Evolutionary conservation across 2,113 vertebrate species (phyloP).

Genomic region (Scolopax mira): DNA sequence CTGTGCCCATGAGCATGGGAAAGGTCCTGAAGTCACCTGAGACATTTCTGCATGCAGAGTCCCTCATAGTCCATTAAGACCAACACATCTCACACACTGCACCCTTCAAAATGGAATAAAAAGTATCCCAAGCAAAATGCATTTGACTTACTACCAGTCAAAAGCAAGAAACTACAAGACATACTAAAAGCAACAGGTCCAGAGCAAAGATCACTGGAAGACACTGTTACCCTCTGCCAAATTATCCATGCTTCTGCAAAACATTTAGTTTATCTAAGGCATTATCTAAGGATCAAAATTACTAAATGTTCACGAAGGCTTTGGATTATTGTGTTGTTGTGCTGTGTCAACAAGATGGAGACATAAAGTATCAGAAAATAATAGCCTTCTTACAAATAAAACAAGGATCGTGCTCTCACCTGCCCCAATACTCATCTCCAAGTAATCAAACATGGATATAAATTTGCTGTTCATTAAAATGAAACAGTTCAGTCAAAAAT

Average conservation of each 20-base stretch:
- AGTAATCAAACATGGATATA: neutral
- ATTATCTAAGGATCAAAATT: neutral
- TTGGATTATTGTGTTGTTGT: neutral
- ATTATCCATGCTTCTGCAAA: neutral
- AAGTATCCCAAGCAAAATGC: neutral
- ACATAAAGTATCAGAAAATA: neutral
- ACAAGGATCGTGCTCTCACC: neutral
- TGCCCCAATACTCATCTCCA: neutral
- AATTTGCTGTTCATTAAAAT: neutral
- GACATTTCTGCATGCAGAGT: neutral
- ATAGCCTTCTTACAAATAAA: neutral
- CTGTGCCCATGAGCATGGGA: neutral
- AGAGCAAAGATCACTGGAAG: neutral
- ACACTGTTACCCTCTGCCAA: neutral
- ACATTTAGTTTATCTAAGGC: neutral
- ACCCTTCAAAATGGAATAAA: neutral
- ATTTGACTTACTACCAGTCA: neutral
- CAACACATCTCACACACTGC: neutral
- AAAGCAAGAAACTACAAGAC: neutral
- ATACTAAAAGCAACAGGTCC: neutral
- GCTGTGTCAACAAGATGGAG: neutral
- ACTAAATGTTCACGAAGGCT: neutral
- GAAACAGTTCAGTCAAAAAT: neutral
- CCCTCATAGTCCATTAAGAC: neutral
- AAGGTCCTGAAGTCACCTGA: neutral